Percentiles rank a stretch among this genome's conserved stretches.
Conservation (phyloP, 2,797 vertebrate genomes). For the Setipinna tenuifilis region DNA sequence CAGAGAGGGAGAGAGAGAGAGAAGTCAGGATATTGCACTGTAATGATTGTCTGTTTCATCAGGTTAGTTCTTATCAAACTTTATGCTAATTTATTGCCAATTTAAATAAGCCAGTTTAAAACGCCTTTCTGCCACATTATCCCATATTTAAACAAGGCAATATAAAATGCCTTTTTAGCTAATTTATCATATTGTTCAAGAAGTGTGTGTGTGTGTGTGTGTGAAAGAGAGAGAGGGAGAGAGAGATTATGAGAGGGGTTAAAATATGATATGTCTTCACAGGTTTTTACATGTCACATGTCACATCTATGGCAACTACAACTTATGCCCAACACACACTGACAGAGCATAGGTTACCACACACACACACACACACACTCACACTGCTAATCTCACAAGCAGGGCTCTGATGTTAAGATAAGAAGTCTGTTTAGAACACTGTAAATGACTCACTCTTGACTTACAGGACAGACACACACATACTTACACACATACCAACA, state of each 20-base stretch:
- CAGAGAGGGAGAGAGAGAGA: background rate
- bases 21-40: slow-evolving; percentile 16
- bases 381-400: too few relatives aligned
- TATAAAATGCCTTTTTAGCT: background rate
- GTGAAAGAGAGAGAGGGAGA: too few relatives aligned
- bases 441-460: too few relatives aligned
- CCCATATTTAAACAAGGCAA: background rate
- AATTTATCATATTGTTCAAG: too few relatives aligned
- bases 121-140: background rate
- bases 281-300: too few relatives aligned
- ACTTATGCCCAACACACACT: background rate
- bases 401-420: too few relatives aligned
- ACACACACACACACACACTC: background rate
- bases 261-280: too few relatives aligned
- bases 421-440: too few relatives aligned
- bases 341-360: background rate
- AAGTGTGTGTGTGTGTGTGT: too few relatives aligned
- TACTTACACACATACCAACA: slow-evolving; percentile 17
- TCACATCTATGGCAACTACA: too few relatives aligned
- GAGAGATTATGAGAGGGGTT: too few relatives aligned
- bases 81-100: slow-evolving; percentile 40
- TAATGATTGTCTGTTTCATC: background rate
- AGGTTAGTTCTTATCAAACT: slow-evolving; percentile 36
- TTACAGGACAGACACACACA: too few relatives aligned
- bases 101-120: slow-evolving; percentile 28